phyloP scores from a whole-genome alignment of 1,140 invertebrate genomes.

The Halotydeus destructor region DNA sequence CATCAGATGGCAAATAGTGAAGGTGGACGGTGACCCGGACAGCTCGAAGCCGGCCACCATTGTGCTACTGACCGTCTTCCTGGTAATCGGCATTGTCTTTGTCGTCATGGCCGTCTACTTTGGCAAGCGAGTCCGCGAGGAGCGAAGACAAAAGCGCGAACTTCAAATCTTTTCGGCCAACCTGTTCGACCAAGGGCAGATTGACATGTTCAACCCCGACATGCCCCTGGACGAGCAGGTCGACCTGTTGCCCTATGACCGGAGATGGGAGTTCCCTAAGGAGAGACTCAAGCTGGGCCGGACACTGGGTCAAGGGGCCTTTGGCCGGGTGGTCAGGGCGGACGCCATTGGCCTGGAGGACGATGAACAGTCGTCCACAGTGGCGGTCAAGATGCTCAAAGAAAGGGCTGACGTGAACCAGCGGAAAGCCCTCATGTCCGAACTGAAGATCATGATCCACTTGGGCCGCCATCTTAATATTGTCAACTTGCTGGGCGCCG shows the following conservation, averaged over 20 bases:
- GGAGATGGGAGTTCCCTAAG: conserved; percentile 36
- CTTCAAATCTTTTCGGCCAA: conserved; percentile 15
- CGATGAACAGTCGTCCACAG: conserved; percentile 11
- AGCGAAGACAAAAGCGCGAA: conserved; percentile 15
- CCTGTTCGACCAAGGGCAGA: conserved; percentile 14
- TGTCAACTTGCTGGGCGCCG: conserved; percentile 33
- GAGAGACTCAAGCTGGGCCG: conserved; percentile 15
- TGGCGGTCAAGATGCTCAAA: conserved; percentile 20
- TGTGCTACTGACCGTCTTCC: conserved; percentile 8
- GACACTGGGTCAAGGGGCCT: conserved; percentile 61
- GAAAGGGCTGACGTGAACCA: conserved; percentile 16
- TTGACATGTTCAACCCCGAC: conserved; percentile 17
- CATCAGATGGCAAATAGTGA: conserved; percentile 4
- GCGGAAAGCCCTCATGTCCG: conserved; percentile 27
- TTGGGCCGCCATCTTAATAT: conserved; percentile 35
- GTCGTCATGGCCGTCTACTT: conserved; percentile 13
- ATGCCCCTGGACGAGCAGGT: conserved; percentile 18
- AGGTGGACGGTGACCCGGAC: conserved; percentile 8
- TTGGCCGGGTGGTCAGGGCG: conserved; percentile 77
- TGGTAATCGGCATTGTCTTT: conserved; percentile 10
- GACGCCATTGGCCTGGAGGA: conserved; percentile 26
- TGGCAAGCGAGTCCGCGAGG: conserved; percentile 11
- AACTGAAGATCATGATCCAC: conserved; percentile 34
- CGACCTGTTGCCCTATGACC: conserved; percentile 55
- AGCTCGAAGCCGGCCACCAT: background rate